Evolutionary conservation across 1,140 invertebrate species (phyloP).

Genomic region (Prorops nasuta): DNA sequence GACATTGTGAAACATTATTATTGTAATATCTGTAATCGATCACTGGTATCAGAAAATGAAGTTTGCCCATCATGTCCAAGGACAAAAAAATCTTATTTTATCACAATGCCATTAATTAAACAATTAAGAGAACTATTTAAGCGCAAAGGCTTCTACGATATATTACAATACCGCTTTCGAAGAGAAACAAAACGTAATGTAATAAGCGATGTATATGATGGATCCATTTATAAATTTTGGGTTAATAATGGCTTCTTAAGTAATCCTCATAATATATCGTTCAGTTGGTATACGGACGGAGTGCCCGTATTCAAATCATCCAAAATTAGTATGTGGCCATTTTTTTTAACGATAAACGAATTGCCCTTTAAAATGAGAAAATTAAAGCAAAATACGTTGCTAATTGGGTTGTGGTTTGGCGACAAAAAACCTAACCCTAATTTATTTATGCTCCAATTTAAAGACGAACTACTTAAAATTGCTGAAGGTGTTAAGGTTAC

Average conservation of each 20-base stretch:
- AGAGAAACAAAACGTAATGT: not conserved
- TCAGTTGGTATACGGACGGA: too few relatives aligned
- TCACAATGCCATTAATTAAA: too few relatives aligned
- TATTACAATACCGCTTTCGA: conserved; percentile 10
- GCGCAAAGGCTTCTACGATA: conserved; percentile 12
- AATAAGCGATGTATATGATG: conserved; percentile 17
- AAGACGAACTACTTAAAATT: not conserved
- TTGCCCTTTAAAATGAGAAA: too few relatives aligned
- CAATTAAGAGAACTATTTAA: too few relatives aligned
- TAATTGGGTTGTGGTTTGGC: too few relatives aligned
- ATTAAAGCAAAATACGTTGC: conserved; percentile 16
- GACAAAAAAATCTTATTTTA: too few relatives aligned
- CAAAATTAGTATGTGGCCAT: too few relatives aligned
- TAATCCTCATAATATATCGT: conserved; percentile 5
- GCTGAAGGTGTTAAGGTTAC: conserved; percentile 2
- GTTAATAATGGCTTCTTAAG: not conserved
- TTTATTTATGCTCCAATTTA: conserved; percentile 4
- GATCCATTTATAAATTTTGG: conserved; percentile 2
- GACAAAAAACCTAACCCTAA: conserved; percentile 15
- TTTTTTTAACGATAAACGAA: too few relatives aligned
- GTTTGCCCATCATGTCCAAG: conserved; percentile 5
- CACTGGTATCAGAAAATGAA: not conserved
- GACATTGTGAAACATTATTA: too few relatives aligned
- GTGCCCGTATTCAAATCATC: too few relatives aligned
- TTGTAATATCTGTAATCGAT: not conserved